These are phyloP conservation scores for Spatulosminthurus flaviceps DNA, from an alignment of 2,888 invertebrate species.

Conservation along the genomic window DNA sequence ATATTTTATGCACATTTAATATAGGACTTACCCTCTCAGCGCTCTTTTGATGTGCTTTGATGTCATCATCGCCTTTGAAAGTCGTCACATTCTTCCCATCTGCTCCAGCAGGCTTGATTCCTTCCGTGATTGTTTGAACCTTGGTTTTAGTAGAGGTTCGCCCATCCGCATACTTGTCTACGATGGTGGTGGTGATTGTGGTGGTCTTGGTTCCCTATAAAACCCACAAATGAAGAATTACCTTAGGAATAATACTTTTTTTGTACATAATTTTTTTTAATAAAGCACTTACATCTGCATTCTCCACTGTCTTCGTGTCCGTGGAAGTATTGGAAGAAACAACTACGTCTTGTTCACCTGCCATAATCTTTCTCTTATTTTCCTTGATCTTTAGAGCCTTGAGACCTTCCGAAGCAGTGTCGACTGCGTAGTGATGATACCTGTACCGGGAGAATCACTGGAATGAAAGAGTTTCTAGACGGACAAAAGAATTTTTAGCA, in stretches of 20 bases:
- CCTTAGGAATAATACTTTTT: not conserved
- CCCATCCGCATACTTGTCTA: conserved; percentile 60
- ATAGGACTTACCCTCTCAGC: conserved; percentile 57
- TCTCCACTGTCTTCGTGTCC: conserved; percentile 53
- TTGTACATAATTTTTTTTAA: not conserved
- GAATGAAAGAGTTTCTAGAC: not conserved
- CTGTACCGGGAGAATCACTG: not conserved
- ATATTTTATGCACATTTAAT: too few species aligned
- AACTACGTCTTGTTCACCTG: conserved; percentile 54
- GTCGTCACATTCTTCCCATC: conserved; percentile 35
- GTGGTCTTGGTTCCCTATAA: conserved; percentile 57
- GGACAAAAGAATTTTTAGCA: not conserved
- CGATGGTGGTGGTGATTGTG: conserved; percentile 60
- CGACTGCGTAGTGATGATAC: conserved; percentile 31
- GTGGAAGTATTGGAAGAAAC: conserved; percentile 54
- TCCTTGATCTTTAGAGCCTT: not conserved
- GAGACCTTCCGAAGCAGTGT: not conserved
- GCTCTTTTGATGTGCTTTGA: conserved; percentile 54
- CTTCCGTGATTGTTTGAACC: conserved; percentile 59
- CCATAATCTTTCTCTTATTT: conserved; percentile 46
- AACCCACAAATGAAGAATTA: not conserved
- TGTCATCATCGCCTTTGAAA: conserved; percentile 47
- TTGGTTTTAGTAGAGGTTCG: conserved; percentile 57
- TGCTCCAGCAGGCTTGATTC: conserved; percentile 28
- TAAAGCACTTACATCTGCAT: conserved; percentile 56